Base-by-base conservation (phyloP, 2,113 vertebrate species). In the Meles meles region DNA sequence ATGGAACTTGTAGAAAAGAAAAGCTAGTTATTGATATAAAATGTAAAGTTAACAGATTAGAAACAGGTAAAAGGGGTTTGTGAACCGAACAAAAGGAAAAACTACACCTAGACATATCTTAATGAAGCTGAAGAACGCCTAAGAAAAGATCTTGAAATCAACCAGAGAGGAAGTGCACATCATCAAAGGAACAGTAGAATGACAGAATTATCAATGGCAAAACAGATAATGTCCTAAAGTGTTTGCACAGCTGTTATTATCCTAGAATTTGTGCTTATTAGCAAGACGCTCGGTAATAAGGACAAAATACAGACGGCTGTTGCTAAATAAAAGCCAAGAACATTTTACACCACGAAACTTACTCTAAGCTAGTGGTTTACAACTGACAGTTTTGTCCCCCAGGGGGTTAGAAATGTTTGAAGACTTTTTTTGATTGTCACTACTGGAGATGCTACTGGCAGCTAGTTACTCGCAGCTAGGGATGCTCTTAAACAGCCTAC, bases 231-330 rank as follows among this genome's bases (percentile, higher is more conserved):
- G n/a, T 67, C 34, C 77, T 90, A 44, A 90, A 94, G 18, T 94
- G 23, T 88, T 94, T 72, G 25, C 49, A 39, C 61, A 92, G 86
- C 42, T 76, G 21, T 85, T 63, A 61, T 63, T 86, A 59, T 82
- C 39, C 3, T 88, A 84, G 34, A 88, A 63, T 79, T 92, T 92
- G 44, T 94, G 49, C 52, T 88, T 95, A 83, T 84, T 95, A 83
- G 29, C 59, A 92, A 87, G 80, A 63, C 27, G 57, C 25, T 82
- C 27, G 71, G 52, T 39, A 83, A 79, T 52, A 92, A 88, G 18
- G 25, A 31, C 39, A 63, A 92, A 96, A 69, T 82, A 88, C 14
- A 59, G 55, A 37, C 42, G n/a, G 39, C 47, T 65, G 11, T 81
- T 72, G 55, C 31, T 94, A 74, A 34, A 42, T 69, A 77, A 83